A percentile compares a stretch with the other conserved stretches of the same genome.
Conservation (phyloP, 2,113 vertebrate species). For the Proterorhinus semilunaris region DNA sequence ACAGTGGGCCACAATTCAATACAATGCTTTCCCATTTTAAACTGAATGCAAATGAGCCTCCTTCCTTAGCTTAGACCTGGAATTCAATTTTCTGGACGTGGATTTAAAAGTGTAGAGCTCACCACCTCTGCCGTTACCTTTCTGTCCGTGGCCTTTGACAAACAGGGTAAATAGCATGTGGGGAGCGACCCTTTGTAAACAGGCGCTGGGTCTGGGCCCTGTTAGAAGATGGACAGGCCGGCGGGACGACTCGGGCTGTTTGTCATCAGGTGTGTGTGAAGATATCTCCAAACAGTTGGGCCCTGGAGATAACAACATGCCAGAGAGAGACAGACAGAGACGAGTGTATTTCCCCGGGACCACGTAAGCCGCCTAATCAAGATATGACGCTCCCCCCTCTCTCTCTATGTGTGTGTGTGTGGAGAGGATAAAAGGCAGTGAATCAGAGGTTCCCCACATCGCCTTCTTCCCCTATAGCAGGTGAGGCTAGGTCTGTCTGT, state of each 20-base stretch:
- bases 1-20: constrained; percentile 5
- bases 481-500: constrained; percentile 37
- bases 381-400: constrained; percentile 55
- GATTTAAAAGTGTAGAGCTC: constrained; percentile 41
- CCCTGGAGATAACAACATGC: constrained; percentile 71
- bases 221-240: constrained; percentile 62
- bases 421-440: constrained; percentile 65
- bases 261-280: constrained; percentile 73
- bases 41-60: constrained; percentile 53
- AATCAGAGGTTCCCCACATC: constrained; percentile 70
- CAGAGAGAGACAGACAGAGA: constrained; percentile 62
- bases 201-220: constrained; percentile 48
- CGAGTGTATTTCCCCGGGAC: constrained; percentile 66
- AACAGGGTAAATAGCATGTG: constrained; percentile 50
- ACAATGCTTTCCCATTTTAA: constrained; percentile 29
- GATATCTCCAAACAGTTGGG: constrained; percentile 76
- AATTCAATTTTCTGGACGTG: constrained; percentile 60
- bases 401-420: constrained; percentile 42
- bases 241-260: constrained; percentile 65
- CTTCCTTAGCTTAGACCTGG: constrained; percentile 20
- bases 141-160: constrained; percentile 50
- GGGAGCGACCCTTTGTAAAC: constrained; percentile 58
- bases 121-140: constrained; percentile 30
- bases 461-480: constrained; percentile 59
- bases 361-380: constrained; percentile 75